Percentiles rank a stretch among this genome's conserved stretches.
Conservation (phyloP, 2,888 invertebrate species). For the Pyrgus malvae region DNA sequence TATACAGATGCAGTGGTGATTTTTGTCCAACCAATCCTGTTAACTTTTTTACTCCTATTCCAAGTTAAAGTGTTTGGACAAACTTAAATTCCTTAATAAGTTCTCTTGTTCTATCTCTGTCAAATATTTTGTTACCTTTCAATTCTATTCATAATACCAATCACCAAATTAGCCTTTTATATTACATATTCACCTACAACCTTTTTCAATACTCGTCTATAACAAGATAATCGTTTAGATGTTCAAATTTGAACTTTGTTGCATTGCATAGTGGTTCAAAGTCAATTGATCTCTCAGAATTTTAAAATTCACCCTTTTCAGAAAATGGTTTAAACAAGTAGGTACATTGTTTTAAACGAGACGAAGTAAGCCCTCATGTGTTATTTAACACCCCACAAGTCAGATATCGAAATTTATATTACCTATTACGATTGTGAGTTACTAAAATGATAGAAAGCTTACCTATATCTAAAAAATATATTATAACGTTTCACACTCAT, state of each 20-base stretch:
- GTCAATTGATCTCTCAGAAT: neutral
- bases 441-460: too few relatives aligned
- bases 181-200: neutral
- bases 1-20: too few relatives aligned
- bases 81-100: too few relatives aligned
- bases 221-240: too few relatives aligned
- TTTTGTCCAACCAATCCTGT: too few relatives aligned
- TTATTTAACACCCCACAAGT: neutral
- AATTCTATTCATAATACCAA: neutral
- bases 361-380: neutral
- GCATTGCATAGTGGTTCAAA: neutral
- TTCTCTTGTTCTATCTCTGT: too few relatives aligned
- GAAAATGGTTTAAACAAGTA: conserved; percentile 1
- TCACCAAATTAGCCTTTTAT: neutral
- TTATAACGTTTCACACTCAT: too few relatives aligned
- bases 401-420: neutral
- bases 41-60: too few relatives aligned
- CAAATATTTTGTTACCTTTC: neutral
- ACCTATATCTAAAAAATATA: too few relatives aligned
- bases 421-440: too few relatives aligned
- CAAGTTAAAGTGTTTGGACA: too few relatives aligned
- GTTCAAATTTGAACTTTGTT: neutral
- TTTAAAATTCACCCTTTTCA: neutral
- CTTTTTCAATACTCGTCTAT: neutral
- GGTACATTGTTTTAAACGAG: neutral